Conservation (phyloP, 2,797 vertebrate species). For the Neomorphus geoffroyi region DNA sequence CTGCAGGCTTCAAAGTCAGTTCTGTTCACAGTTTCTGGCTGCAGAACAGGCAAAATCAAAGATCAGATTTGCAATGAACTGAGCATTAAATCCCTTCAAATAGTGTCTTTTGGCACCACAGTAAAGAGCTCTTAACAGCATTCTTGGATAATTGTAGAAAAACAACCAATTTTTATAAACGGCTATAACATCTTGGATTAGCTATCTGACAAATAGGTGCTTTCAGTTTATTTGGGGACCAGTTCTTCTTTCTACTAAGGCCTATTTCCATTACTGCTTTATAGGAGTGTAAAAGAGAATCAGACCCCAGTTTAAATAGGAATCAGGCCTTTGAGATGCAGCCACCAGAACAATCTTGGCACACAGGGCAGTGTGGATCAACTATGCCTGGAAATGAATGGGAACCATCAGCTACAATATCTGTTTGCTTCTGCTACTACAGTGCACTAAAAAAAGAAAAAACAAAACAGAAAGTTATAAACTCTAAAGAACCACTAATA, state of each 20-base stretch:
- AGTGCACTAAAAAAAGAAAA: neutral
- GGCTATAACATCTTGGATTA: neutral
- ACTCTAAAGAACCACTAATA: neutral
- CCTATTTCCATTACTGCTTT: neutral
- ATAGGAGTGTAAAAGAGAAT: neutral
- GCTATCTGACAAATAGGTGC: slow-evolving; percentile 32
- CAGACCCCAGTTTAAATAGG: neutral
- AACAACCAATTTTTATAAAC: slow-evolving; percentile 28
- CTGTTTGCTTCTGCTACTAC: neutral
- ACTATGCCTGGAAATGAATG: neutral
- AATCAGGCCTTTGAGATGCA: neutral
- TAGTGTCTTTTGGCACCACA: slow-evolving; percentile 25
- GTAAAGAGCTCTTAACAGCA: slow-evolving; percentile 6
- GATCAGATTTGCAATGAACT: slow-evolving; percentile 28
- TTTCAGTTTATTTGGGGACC: neutral
- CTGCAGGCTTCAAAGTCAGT: slow-evolving; percentile 43
- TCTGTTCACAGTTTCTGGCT: slow-evolving; percentile 44
- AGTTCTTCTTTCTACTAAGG: neutral
- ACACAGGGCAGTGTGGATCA: neutral
- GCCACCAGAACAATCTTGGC: neutral
- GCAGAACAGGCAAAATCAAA: slow-evolving; percentile 20
- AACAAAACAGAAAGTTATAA: neutral
- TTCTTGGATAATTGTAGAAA: slow-evolving; percentile 11
- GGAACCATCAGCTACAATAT: neutral
- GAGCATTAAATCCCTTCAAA: slow-evolving; percentile 27